phyloP scores from a whole-genome alignment of 2,888 invertebrate genomes.

The Eustalomyia histrio region DNA sequence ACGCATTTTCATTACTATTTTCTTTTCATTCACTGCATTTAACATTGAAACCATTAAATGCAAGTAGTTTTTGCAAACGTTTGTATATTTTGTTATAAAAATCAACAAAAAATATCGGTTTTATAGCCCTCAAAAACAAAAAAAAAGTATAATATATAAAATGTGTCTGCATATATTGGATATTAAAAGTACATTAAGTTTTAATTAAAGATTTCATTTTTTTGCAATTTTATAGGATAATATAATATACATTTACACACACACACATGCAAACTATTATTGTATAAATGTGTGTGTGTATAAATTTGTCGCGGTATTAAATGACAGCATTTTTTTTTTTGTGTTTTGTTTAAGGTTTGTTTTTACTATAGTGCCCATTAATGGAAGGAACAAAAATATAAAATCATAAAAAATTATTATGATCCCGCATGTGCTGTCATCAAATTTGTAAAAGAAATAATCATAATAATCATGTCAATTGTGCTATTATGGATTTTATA shows the following conservation, averaged over 20 bases:
- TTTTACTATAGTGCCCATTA: conserved; percentile 33
- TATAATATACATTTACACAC: not conserved
- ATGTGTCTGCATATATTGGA: conserved; percentile 16
- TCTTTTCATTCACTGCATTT: conserved; percentile 44
- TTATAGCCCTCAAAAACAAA: conserved; percentile 42
- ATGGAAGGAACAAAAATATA: conserved; percentile 3
- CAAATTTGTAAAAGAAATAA: conserved; percentile 48
- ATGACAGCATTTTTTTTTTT: conserved; percentile 5
- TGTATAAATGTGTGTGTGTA: not conserved
- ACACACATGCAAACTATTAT: not conserved
- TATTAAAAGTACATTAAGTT: conserved; percentile 64
- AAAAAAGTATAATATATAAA: not conserved
- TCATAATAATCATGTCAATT: conserved; percentile 61
- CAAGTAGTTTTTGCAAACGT: conserved; percentile 48
- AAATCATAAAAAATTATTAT: conserved; percentile 60
- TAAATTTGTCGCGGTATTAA: conserved; percentile 44
- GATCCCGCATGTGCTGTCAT: conserved; percentile 66
- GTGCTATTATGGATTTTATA: conserved; percentile 54
- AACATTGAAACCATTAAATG: conserved; percentile 62
- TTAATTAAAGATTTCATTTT: conserved; percentile 62
- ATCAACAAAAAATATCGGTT: conserved; percentile 20
- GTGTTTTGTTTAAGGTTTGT: conserved; percentile 41
- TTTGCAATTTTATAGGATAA: conserved; percentile 28
- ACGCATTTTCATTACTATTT: conserved; percentile 40
- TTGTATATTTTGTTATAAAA: conserved; percentile 36